Percentiles rank a stretch among this genome's conserved stretches.
Evolutionary conservation across 2,797 vertebrate genomes (phyloP).

Genomic region (Argentina silus): DNA sequence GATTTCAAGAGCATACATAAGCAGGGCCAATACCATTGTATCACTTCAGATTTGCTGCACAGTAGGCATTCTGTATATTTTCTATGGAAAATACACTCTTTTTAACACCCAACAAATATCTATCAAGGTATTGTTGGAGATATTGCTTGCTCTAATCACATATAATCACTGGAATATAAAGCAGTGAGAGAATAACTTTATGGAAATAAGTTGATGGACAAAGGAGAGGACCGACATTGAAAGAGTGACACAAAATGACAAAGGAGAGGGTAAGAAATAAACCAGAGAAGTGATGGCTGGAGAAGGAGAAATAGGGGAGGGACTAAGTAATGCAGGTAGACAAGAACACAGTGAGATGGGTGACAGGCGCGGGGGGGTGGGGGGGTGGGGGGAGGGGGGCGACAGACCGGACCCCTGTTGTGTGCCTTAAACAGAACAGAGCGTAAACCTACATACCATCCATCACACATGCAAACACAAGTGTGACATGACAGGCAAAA

Average conservation of each 20-base stretch:
- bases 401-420: constrained; percentile 44
- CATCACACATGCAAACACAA: constrained; percentile 69
- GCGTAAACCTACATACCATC: constrained; percentile 67
- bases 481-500: constrained; percentile 68
- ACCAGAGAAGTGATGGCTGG: neutral
- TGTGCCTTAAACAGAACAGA: constrained; percentile 60
- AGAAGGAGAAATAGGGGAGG: constrained; percentile 9
- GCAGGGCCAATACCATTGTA: no score
- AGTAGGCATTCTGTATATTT: no score
- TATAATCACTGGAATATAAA: no score
- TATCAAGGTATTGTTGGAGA: no score
- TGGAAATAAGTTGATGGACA: neutral
- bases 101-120: no score
- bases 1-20: no score
- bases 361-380: constrained; percentile 50
- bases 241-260: neutral
- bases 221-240: neutral
- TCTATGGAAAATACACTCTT: no score
- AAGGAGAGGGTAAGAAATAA: constrained; percentile 22
- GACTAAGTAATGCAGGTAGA: constrained; percentile 51
- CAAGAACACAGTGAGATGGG: constrained; percentile 44
- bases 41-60: no score
- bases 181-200: neutral
- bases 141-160: no score
- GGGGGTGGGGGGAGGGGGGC: constrained; percentile 20